A percentile compares a stretch with the other conserved stretches of the same genome.
phyloP scores from a whole-genome alignment of 2,888 invertebrate genomes.

The Scotopteryx bipunctaria region DNA sequence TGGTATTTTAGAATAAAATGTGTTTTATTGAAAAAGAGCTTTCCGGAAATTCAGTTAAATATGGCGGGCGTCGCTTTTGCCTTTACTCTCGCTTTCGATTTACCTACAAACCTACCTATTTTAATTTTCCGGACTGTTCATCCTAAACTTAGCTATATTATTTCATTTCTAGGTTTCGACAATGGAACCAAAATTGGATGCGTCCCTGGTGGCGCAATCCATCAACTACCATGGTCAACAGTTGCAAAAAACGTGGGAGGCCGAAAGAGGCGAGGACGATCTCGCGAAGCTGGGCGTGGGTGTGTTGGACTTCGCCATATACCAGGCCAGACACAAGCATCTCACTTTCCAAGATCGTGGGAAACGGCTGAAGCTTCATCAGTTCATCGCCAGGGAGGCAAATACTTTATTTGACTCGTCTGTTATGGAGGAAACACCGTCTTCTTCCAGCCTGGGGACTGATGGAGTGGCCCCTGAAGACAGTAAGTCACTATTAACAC shows the following conservation, averaged over 20 bases:
- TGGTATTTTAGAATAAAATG: neutral
- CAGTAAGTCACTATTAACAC: slow-evolving; percentile 66
- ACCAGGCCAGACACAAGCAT: slow-evolving; percentile 90
- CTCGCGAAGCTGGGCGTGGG: slow-evolving; percentile 85
- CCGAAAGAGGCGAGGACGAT: slow-evolving; percentile 91
- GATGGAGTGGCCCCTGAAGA: slow-evolving; percentile 82
- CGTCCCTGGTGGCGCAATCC: slow-evolving; percentile 86
- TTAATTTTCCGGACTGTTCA: neutral
- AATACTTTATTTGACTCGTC: slow-evolving; percentile 87
- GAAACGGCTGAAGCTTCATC: slow-evolving; percentile 91
- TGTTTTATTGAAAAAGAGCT: neutral
- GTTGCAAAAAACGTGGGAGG: slow-evolving; percentile 94
- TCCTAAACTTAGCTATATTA: neutral
- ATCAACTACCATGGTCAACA: slow-evolving; percentile 94
- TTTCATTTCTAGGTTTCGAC: slow-evolving; percentile 41
- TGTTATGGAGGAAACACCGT: slow-evolving; percentile 73
- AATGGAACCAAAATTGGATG: slow-evolving; percentile 75
- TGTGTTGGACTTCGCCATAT: slow-evolving; percentile 87
- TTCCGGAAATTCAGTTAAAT: slow-evolving; percentile 19
- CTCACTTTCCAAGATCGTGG: slow-evolving; percentile 93
- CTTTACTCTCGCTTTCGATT: slow-evolving; percentile 24
- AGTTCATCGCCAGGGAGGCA: slow-evolving; percentile 94
- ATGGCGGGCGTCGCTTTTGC: slow-evolving; percentile 35
- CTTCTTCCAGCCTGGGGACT: slow-evolving; percentile 76
- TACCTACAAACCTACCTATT: neutral